Conservation (phyloP, 1,140 invertebrate genomes). For the Tetraneura akinire region DNA sequence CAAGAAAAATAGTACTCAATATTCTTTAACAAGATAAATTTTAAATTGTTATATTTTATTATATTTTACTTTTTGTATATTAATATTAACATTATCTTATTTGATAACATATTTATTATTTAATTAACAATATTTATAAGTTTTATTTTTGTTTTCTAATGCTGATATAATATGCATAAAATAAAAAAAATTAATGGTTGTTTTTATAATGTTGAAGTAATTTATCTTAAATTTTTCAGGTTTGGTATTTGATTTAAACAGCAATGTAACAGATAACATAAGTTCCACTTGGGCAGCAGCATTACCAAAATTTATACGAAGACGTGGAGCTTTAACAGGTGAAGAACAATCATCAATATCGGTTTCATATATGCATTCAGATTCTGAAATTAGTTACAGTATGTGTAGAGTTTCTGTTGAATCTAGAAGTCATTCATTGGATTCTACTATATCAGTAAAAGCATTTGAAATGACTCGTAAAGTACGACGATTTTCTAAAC, state of each 20-base stretch:
- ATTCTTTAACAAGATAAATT: too few species aligned
- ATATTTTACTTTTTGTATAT: too few species aligned
- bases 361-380: constrained; percentile 66
- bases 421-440: constrained; percentile 78
- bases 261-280: constrained; percentile 70
- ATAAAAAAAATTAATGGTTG: too few species aligned
- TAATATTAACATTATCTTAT: too few species aligned
- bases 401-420: constrained; percentile 76
- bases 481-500: constrained; percentile 57
- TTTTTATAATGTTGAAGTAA: too few species aligned
- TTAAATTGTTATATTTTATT: too few species aligned
- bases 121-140: too few species aligned
- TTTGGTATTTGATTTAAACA: constrained; percentile 81
- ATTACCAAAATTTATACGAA: constrained; percentile 79
- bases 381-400: constrained; percentile 75
- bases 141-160: too few species aligned
- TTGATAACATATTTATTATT: too few species aligned
- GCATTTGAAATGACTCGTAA: constrained; percentile 79
- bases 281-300: constrained; percentile 86
- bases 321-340: constrained; percentile 72
- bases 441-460: constrained; percentile 81
- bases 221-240: constrained; percentile 56
- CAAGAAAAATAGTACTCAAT: too few species aligned
- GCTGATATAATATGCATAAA: too few species aligned
- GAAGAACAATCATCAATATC: constrained; percentile 64